phyloP scores from a whole-genome alignment of 2,797 vertebrate genomes.

The Tiaroga cobitis region DNA sequence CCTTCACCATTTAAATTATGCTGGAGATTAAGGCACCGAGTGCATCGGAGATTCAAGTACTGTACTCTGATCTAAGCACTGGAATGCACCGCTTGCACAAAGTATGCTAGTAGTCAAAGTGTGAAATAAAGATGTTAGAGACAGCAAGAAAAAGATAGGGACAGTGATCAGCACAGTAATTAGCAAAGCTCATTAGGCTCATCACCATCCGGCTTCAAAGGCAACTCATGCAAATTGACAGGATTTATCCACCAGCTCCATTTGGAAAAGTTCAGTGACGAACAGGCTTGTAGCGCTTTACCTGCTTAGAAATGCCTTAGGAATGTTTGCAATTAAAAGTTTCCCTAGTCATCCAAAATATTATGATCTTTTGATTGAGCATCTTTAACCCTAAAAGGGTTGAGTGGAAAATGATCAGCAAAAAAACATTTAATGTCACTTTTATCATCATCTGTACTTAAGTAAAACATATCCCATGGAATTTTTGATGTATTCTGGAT shows the following conservation, averaged over 20 bases:
- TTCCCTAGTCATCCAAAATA: background rate
- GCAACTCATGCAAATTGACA: constrained; percentile 79
- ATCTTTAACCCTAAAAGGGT: background rate
- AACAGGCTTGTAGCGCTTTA: constrained; percentile 15
- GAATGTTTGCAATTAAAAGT: constrained; percentile 1
- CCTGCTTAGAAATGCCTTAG: constrained; percentile 27
- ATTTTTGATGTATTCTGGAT: background rate
- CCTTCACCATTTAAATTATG: constrained; percentile 37
- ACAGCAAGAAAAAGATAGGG: constrained; percentile 40
- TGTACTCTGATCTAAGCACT: constrained; percentile 30
- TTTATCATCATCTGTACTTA: no score
- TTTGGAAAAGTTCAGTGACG: constrained; percentile 65
- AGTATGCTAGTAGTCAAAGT: constrained; percentile 15
- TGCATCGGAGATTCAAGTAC: constrained; percentile 29
- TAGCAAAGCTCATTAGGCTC: constrained; percentile 79
- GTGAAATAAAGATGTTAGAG: constrained; percentile 39
- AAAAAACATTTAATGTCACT: no score
- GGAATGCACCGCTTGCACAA: constrained; percentile 33
- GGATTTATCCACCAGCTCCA: constrained; percentile 75
- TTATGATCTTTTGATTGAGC: background rate
- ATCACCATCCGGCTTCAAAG: constrained; percentile 83
- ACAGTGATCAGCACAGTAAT: constrained; percentile 72
- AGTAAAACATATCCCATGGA: no score
- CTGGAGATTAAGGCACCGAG: constrained; percentile 5
- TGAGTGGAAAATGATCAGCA: no score